A percentile compares a stretch with the other conserved stretches of the same genome.
Evolutionary conservation across 2,113 vertebrate species (phyloP).

Genomic region (Tapirus terrestris): DNA sequence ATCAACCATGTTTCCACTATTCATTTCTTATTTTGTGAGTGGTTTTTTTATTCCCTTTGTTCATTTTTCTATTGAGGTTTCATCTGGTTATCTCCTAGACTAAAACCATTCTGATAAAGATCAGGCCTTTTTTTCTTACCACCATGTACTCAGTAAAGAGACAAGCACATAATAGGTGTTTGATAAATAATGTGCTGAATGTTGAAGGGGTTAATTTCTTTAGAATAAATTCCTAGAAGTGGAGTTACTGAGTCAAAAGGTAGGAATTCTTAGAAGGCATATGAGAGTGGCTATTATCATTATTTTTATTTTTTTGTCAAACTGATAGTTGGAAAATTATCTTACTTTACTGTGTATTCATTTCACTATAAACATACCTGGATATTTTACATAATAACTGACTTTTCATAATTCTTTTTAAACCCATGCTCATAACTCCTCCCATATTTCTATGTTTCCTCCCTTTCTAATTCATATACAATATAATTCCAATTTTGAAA

Average conservation of each 20-base stretch:
- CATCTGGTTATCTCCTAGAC: not conserved
- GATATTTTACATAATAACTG: not conserved
- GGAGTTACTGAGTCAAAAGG: not conserved
- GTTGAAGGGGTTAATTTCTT: not conserved
- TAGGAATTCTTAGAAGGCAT: no score
- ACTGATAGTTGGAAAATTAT: not conserved
- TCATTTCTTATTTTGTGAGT: not conserved
- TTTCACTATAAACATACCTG: not conserved
- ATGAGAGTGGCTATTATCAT: not conserved
- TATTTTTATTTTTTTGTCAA: not conserved
- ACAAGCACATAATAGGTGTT: not conserved
- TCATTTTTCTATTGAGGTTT: not conserved
- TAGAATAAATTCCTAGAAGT: not conserved
- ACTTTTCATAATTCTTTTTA: not conserved
- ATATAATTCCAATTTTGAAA: no score
- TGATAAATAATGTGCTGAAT: not conserved
- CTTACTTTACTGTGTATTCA: not conserved
- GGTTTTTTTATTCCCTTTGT: not conserved
- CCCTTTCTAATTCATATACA: not conserved
- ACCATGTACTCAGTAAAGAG: not conserved
- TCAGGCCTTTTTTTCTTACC: not conserved
- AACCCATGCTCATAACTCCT: not conserved
- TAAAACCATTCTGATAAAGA: not conserved
- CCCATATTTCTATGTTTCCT: not conserved
- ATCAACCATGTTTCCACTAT: not conserved